Percentiles rank a stretch among this genome's conserved stretches.
Conservation (phyloP, 1,140 invertebrate genomes). For the Solenopsis invicta region DNA sequence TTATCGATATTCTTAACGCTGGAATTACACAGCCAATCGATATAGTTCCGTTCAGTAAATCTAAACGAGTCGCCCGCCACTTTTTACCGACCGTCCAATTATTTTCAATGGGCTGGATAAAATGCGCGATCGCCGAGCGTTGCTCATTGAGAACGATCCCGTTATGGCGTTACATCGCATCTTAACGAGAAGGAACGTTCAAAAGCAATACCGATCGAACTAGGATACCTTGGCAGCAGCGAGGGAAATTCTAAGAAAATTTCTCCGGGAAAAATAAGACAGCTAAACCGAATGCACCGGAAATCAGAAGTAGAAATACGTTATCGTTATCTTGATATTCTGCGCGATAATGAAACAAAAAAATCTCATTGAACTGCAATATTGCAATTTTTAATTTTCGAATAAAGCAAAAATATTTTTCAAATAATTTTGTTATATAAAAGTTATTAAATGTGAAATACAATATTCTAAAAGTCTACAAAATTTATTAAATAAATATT, state of each 20-base stretch:
- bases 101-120: slow-evolving; percentile 45
- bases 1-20: slow-evolving; percentile 52
- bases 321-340: slow-evolving; percentile 2
- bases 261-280: slow-evolving; percentile 19
- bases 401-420: slow-evolving; percentile 8
- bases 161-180: slow-evolving; percentile 1
- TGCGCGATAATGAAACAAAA: slow-evolving; percentile 22
- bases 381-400: not conserved
- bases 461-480: not conserved
- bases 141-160: slow-evolving; percentile 28
- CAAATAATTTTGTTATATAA: not conserved
- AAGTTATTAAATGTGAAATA: not conserved
- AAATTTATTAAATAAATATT: not conserved
- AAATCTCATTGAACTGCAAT: not conserved
- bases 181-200: slow-evolving; percentile 25
- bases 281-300: not conserved
- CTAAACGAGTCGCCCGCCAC: not conserved
- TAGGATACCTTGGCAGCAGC: slow-evolving; percentile 8
- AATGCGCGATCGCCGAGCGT: slow-evolving; percentile 22
- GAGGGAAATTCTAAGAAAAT: slow-evolving; percentile 42
- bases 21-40: slow-evolving; percentile 26
- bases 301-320: slow-evolving; percentile 30
- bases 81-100: slow-evolving; percentile 49
- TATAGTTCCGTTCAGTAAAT: slow-evolving; percentile 37
- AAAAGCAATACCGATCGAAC: slow-evolving; percentile 32